Conservation (phyloP, 2,888 invertebrate species). For the Heteromyza rotundicornis region DNA sequence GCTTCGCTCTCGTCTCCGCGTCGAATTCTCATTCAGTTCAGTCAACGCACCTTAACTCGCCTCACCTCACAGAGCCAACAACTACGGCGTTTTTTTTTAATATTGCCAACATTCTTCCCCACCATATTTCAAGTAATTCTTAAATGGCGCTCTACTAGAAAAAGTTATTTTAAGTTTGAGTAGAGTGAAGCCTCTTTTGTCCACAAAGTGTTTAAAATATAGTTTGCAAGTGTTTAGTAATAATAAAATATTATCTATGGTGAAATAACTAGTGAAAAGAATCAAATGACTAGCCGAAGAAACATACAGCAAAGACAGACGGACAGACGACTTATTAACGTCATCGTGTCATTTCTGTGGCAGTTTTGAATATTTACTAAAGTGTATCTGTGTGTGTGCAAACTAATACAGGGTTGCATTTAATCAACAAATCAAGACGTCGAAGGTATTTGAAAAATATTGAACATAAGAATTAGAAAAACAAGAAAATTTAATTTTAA, state of each 20-base stretch:
- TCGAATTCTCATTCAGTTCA: slow-evolving; percentile 49
- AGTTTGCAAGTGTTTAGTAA: not conserved
- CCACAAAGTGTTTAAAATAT: not conserved
- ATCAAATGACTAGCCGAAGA: slow-evolving; percentile 19
- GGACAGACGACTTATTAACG: slow-evolving; percentile 53
- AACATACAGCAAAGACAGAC: slow-evolving; percentile 35
- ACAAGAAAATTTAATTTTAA: no score
- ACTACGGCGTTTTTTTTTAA: slow-evolving; percentile 29
- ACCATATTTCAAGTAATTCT: slow-evolving; percentile 20
- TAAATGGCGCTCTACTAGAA: slow-evolving; percentile 25
- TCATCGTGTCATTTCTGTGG: slow-evolving; percentile 58
- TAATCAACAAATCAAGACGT: no score
- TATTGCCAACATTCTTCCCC: slow-evolving; percentile 19
- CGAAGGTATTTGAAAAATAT: no score
- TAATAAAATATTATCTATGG: no score
- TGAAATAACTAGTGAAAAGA: slow-evolving; percentile 15
- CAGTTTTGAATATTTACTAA: slow-evolving; percentile 26
- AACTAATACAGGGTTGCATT: slow-evolving; percentile 27
- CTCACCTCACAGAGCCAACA: no score
- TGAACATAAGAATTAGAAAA: no score
- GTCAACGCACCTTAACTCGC: slow-evolving; percentile 45
- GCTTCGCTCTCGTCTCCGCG: slow-evolving; percentile 39
- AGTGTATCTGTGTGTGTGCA: not conserved
- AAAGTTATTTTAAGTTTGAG: not conserved
- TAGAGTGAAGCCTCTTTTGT: not conserved